Conservation (phyloP, 1,140 invertebrate genomes). For the Pseudomyrmex sp. region DNA sequence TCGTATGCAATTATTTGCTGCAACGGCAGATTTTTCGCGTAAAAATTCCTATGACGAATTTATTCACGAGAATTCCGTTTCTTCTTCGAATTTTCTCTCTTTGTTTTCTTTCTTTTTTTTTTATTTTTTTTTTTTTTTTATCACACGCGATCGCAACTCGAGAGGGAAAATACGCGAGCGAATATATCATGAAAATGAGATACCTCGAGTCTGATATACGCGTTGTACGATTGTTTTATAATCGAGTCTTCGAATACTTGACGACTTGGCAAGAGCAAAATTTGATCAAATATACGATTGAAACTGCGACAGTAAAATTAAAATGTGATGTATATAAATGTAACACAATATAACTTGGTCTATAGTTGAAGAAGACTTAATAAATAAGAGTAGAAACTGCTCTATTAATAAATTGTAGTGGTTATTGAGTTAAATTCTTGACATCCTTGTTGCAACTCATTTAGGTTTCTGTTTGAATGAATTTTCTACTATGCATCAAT, state of each 20-base stretch:
- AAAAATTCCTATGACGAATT: constrained; percentile 37
- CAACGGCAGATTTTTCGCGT: neutral
- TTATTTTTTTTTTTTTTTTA: constrained; percentile 27
- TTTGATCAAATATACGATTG: neutral
- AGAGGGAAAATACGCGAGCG: constrained; percentile 16
- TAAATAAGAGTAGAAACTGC: too few species aligned
- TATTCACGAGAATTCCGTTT: neutral
- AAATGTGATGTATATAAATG: neutral
- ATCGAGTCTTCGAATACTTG: constrained; percentile 5
- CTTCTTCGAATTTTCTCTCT: neutral
- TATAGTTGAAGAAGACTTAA: too few species aligned
- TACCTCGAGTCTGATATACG: neutral
- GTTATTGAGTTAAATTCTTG: too few species aligned
- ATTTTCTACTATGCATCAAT: too few species aligned
- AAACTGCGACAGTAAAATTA: neutral
- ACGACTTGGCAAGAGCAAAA: neutral
- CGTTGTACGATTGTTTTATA: constrained; percentile 33
- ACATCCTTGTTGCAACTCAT: too few species aligned
- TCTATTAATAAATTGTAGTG: too few species aligned
- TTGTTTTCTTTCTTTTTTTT: too few species aligned
- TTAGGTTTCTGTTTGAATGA: too few species aligned
- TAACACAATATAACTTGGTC: too few species aligned
- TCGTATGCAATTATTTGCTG: constrained; percentile 1
- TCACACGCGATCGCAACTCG: constrained; percentile 2
- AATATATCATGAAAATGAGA: constrained; percentile 25